Conservation (phyloP, 2,113 vertebrate species). For the Eulemur rufifrons region DNA sequence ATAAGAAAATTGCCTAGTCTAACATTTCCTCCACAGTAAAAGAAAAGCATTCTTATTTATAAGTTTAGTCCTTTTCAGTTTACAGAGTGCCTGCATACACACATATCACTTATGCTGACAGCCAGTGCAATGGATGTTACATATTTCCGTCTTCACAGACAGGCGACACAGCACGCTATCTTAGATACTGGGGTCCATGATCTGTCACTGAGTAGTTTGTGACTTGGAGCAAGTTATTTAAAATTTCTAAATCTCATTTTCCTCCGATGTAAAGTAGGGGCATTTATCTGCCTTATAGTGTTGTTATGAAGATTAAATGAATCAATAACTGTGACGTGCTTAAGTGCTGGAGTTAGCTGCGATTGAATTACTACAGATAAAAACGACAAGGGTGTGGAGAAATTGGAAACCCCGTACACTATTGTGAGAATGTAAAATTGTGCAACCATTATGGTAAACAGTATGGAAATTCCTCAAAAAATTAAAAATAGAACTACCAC, state of each 20-base stretch:
- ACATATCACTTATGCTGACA: not conserved
- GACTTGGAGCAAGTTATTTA: conserved; percentile 21
- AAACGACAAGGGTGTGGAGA: not conserved
- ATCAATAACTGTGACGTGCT: not conserved
- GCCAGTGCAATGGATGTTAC: not conserved
- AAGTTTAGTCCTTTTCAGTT: not conserved
- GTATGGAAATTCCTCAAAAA: not conserved
- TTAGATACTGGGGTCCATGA: not conserved
- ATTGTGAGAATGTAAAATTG: not conserved
- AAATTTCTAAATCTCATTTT: conserved; percentile 29
- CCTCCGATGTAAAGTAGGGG: not conserved
- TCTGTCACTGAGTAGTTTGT: not conserved
- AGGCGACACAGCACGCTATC: not conserved
- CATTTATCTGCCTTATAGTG: not conserved
- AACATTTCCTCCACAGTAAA: not conserved
- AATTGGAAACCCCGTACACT: not conserved
- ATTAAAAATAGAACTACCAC: not conserved
- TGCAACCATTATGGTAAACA: not conserved
- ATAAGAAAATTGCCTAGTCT: not conserved
- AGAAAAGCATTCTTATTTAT: not conserved
- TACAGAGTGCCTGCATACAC: not conserved
- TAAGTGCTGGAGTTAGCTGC: not conserved
- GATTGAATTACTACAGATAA: not conserved
- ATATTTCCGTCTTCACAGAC: not conserved
- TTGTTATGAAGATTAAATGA: not conserved